Conservation (phyloP, 2,888 invertebrate genomes). For the Trachelus tabidus region DNA sequence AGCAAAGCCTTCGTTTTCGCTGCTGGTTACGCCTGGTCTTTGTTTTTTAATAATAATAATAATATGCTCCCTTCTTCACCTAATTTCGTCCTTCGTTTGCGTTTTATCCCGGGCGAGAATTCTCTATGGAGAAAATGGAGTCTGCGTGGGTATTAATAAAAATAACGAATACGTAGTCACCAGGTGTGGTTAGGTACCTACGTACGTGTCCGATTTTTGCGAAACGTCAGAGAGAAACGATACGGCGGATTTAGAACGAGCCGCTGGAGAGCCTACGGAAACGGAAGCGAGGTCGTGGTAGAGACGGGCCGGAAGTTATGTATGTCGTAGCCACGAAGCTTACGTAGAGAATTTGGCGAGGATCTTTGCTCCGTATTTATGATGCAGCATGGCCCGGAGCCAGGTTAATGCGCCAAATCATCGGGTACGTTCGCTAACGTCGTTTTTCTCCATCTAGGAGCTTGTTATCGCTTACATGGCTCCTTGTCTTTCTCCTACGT, state of each 20-base stretch:
- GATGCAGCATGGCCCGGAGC: slow-evolving; percentile 51
- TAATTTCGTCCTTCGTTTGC: background rate
- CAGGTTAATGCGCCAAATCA: slow-evolving; percentile 51
- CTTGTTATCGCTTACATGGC: background rate
- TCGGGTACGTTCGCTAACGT: background rate
- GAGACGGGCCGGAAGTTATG: background rate
- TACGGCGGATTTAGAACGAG: background rate
- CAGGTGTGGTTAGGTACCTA: background rate
- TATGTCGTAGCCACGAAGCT: background rate
- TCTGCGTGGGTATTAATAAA: background rate
- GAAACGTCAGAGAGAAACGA: background rate
- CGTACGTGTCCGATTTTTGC: background rate
- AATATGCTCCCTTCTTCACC: background rate
- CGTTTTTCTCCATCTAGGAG: background rate
- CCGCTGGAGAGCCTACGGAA: background rate
- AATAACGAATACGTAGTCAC: background rate
- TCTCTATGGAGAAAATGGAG: background rate
- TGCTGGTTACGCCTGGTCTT: background rate
- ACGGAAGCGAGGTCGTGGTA: background rate
- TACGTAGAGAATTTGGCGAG: background rate
- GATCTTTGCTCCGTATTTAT: slow-evolving; percentile 37
- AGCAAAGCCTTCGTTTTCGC: background rate
- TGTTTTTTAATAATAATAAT: background rate
- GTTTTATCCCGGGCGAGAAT: background rate
- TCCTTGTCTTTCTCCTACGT: background rate